A percentile compares a stretch with the other conserved stretches of the same genome.
phyloP scores from a whole-genome alignment of 1,140 invertebrate species.

The Meloidogyne chitwoodi region DNA sequence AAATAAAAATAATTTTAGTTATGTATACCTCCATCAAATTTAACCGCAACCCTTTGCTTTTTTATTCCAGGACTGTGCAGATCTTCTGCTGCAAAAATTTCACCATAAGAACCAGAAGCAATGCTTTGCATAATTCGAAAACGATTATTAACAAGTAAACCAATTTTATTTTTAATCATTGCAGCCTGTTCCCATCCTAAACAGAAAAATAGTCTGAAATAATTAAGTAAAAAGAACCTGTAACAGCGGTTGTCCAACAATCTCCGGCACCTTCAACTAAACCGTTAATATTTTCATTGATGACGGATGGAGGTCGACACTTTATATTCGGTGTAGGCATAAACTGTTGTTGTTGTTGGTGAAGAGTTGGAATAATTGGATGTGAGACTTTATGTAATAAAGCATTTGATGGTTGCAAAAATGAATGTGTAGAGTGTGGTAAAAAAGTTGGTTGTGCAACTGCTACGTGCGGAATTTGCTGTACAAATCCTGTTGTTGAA shows the following conservation, averaged over 20 bases:
- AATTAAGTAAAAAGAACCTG: background rate
- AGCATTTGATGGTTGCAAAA: background rate
- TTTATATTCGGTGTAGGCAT: background rate
- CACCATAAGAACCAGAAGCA: slow-evolving; percentile 40
- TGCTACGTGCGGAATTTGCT: background rate
- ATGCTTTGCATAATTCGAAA: slow-evolving; percentile 42
- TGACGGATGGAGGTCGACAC: background rate
- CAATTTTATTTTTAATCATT: slow-evolving; percentile 44
- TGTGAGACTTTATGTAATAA: background rate
- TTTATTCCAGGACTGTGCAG: slow-evolving; percentile 2
- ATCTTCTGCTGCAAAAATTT: slow-evolving; percentile 41
- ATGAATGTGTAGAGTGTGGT: background rate
- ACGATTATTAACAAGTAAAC: slow-evolving; percentile 39
- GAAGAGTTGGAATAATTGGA: background rate
- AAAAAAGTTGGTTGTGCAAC: background rate
- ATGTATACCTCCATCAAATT: slow-evolving; percentile 38
- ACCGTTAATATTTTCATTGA: background rate
- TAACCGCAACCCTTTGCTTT: slow-evolving; percentile 35
- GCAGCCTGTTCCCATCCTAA: slow-evolving; percentile 34
- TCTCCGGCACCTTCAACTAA: background rate
- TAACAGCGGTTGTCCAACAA: slow-evolving; percentile 32
- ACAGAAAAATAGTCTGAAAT: background rate
- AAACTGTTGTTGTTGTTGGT: background rate
- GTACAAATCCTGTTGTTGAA: background rate
- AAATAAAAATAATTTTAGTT: background rate